phyloP scores from a whole-genome alignment of 2,888 invertebrate species.

The Campoplex nolae region DNA sequence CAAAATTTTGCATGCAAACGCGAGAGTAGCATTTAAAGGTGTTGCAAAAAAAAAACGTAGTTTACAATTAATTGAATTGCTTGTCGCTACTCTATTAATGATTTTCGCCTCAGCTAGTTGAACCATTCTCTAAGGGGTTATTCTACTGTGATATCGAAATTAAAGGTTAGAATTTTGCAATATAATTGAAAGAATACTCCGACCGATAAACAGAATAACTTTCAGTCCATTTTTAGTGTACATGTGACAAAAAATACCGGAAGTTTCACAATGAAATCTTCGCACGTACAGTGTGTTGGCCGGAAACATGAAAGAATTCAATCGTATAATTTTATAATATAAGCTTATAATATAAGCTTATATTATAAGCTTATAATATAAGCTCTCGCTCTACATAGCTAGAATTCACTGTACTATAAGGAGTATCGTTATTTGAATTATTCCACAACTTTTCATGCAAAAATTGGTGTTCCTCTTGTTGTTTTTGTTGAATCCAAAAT shows the following conservation, averaged over 20 bases:
- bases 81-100: background rate
- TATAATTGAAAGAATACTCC: background rate
- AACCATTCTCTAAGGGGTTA: background rate
- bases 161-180: background rate
- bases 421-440: too few relatives aligned
- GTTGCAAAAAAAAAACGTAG: constrained; percentile 7
- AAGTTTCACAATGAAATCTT: background rate
- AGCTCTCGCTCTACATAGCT: too few relatives aligned
- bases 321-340: background rate
- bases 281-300: background rate
- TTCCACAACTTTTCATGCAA: background rate
- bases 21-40: background rate
- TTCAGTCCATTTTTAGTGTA: too few relatives aligned
- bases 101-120: background rate
- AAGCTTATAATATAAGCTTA: too few relatives aligned
- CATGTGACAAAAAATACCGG: too few relatives aligned
- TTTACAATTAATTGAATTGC: background rate
- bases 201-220: background rate
- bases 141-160: background rate
- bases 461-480: background rate
- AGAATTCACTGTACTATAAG: too few relatives aligned
- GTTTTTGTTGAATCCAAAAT: background rate
- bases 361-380: too few relatives aligned
- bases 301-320: background rate
- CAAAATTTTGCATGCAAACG: constrained; percentile 8